phyloP scores from a whole-genome alignment of 1,140 invertebrate genomes.

The Eumaeus atala region DNA sequence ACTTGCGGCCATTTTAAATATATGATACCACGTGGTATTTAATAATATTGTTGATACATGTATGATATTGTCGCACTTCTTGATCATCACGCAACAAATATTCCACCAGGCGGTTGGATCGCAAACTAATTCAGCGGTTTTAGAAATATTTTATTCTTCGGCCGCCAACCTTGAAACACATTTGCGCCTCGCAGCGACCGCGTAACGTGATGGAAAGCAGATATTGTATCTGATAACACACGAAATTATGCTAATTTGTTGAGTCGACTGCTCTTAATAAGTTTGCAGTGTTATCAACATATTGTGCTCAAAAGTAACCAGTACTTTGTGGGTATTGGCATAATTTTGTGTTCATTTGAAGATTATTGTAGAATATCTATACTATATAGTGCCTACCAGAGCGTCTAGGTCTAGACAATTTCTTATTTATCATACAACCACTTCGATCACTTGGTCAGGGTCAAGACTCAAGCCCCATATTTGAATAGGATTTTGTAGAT shows the following conservation, averaged over 20 bases:
- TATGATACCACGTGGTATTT: no score
- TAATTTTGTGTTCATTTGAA: no score
- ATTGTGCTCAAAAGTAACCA: background rate
- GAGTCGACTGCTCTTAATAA: background rate
- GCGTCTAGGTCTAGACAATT: background rate
- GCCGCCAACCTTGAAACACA: slow-evolving; percentile 1
- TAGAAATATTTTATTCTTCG: background rate
- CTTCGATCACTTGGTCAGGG: no score
- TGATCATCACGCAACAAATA: no score
- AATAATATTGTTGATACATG: no score
- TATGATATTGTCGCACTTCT: no score
- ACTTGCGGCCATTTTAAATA: no score
- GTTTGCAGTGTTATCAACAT: slow-evolving; percentile 5
- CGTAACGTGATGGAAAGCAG: slow-evolving; percentile 8
- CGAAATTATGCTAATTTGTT: slow-evolving; percentile 7
- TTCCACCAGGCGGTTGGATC: background rate
- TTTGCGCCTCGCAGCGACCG: slow-evolving; percentile 6
- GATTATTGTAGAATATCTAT: no score
- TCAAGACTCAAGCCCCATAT: no score
- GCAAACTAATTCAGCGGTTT: slow-evolving; percentile 2
- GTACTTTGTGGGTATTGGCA: no score
- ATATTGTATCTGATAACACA: background rate
- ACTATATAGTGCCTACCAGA: background rate
- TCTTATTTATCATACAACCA: no score
- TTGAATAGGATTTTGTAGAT: no score